Percentiles rank a stretch among this genome's conserved stretches.
These are phyloP conservation scores for Anser cygnoides DNA, from an alignment of 2,113 vertebrate genomes.

Conservation along the genomic window DNA sequence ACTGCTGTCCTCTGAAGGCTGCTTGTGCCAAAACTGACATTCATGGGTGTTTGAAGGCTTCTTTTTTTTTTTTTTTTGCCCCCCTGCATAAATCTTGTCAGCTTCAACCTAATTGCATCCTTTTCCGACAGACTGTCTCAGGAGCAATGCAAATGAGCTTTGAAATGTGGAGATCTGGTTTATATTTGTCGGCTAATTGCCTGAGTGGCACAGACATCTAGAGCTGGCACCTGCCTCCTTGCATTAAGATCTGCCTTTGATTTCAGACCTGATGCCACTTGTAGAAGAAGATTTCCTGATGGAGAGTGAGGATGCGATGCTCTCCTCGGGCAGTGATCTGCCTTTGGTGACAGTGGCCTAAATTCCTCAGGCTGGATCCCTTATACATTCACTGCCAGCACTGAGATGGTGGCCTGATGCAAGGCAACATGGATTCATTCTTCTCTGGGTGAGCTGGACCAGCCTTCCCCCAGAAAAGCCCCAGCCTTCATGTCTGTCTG, in stretches of 20 bases:
- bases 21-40: not conserved
- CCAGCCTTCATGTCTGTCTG: not conserved
- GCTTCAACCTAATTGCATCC: constrained; percentile 23
- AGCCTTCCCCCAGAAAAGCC: not conserved
- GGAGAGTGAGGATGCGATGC: not conserved
- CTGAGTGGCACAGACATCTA: constrained; percentile 27
- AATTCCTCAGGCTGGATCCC: not conserved
- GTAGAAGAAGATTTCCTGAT: not conserved
- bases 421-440: not conserved
- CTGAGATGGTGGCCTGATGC: not conserved
- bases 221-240: constrained; percentile 32
- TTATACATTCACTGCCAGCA: not conserved
- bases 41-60: not conserved
- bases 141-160: constrained; percentile 63
- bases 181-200: constrained; percentile 60
- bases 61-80: accelerated
- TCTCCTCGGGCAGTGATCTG: not conserved
- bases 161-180: constrained; percentile 46
- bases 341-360: not conserved
- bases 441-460: not conserved
- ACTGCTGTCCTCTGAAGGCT: not conserved
- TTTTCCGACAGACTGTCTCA: constrained; percentile 48
- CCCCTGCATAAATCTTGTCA: not conserved
- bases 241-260: constrained; percentile 20
- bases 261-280: not conserved